A percentile compares a stretch with the other conserved stretches of the same genome.
These are phyloP conservation scores for Athalia circularis DNA, from an alignment of 2,888 invertebrate species.

Conservation along the genomic window DNA sequence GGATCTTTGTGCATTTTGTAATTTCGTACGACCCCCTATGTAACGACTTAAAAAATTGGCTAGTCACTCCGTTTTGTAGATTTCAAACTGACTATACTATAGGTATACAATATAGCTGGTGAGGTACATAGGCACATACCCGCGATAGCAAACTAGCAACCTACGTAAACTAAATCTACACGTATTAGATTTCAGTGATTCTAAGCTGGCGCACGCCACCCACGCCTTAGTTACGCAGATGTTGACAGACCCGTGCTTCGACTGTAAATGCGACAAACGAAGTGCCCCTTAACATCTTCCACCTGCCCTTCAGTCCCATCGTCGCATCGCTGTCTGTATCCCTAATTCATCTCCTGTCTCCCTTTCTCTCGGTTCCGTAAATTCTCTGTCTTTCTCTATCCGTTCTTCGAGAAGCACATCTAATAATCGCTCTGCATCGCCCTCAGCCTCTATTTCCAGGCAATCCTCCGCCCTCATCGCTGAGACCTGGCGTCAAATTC, in stretches of 20 bases:
- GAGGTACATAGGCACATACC: neutral
- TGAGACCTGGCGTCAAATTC: conserved; percentile 32
- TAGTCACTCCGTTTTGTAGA: too few relatives aligned
- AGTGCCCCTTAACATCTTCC: neutral
- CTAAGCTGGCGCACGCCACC: conserved; percentile 9
- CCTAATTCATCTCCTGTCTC: neutral
- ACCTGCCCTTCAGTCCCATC: neutral
- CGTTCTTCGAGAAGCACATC: neutral
- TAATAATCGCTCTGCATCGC: conserved; percentile 31
- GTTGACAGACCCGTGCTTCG: conserved; percentile 26
- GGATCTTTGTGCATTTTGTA: too few relatives aligned
- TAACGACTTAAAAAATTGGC: neutral
- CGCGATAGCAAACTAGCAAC: neutral
- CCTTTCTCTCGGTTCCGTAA: neutral
- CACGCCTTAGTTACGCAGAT: conserved; percentile 35
- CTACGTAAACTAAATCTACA: conserved; percentile 1
- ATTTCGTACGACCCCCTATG: too few relatives aligned
- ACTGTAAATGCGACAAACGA: conserved; percentile 20
- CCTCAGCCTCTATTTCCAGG: conserved; percentile 17
- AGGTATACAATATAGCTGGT: too few relatives aligned
- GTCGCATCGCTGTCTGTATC: conserved; percentile 7
- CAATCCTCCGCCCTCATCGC: neutral
- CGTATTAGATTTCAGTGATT: conserved; percentile 11
- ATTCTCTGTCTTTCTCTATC: conserved; percentile 13
- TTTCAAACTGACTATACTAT: too few relatives aligned